Conservation (phyloP, 2,888 invertebrate genomes). For the Volucella inanis region DNA sequence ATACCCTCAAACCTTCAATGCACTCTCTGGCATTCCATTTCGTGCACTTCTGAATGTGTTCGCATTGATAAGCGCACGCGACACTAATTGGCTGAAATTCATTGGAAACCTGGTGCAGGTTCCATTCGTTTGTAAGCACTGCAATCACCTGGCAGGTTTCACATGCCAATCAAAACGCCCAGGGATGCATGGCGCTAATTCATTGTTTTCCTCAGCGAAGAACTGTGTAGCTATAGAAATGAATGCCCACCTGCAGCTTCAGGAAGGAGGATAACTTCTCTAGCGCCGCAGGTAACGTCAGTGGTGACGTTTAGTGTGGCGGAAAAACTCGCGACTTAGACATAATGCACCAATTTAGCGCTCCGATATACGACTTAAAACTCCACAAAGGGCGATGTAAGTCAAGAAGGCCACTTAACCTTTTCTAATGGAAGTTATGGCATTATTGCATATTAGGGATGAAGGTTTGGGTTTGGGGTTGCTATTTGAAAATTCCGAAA, state of each 20-base stretch:
- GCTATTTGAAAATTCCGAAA: constrained; percentile 6
- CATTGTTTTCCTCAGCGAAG: constrained; percentile 58
- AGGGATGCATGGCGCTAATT: constrained; percentile 71
- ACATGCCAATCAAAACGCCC: constrained; percentile 70
- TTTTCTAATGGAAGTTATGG: constrained; percentile 54
- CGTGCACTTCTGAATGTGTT: constrained; percentile 51
- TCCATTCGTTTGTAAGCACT: constrained; percentile 32
- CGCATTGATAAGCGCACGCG: constrained; percentile 74
- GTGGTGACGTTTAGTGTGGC: constrained; percentile 38
- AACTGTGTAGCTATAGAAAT: constrained; percentile 6
- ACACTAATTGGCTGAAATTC: constrained; percentile 71
- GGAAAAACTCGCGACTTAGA: constrained; percentile 45
- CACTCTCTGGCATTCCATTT: constrained; percentile 57
- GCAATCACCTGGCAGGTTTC: constrained; percentile 70
- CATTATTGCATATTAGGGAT: constrained; percentile 31
- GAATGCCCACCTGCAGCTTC: constrained; percentile 45
- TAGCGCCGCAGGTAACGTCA: constrained; percentile 42
- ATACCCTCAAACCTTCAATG: background rate
- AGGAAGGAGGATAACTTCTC: constrained; percentile 35
- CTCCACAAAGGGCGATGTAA: constrained; percentile 61
- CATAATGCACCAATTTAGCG: constrained; percentile 69
- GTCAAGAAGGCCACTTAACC: constrained; percentile 70
- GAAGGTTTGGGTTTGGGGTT: constrained; percentile 2
- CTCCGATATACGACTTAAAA: background rate
- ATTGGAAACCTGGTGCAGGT: constrained; percentile 35